Base-by-base conservation (phyloP, 1,140 invertebrate species). In the Temnothorax nylanderi region DNA sequence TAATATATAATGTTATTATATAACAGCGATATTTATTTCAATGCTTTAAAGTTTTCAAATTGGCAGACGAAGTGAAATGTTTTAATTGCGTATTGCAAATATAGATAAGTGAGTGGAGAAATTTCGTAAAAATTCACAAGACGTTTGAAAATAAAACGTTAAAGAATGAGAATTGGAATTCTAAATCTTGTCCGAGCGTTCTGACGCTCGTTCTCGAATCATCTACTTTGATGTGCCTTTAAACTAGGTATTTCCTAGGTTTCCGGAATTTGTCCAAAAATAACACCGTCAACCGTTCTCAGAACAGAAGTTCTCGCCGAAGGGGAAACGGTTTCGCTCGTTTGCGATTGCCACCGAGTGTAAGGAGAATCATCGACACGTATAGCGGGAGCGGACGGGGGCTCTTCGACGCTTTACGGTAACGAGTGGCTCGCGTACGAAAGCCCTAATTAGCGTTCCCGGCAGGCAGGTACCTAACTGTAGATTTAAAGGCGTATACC, bases 401-500 rank as follows among this genome's bases (percentile, higher is more conserved):
- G 54, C 18, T 84, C 13, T 75, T 74, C 10, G 69, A 84, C 49
- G 82, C 32, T 74, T 84, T 75, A 26, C 72, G 71, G 74, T 87
- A 89, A 89, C 82, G 85, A 86, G 78, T 56, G 87, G 80, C 87
- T 89, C 69, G 89, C 76, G 64, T 74, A 78, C 85, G 90, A 88
- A 69, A 84, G 71, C 76, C 71, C 88, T 91, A 91, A 91, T 91
- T 91, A 91, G 88, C 90, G 86, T 86, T 87, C 85, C 80, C 88
- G 82, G 75, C 90, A 91, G 88, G 88, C 88, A 86, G 87, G 64
- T 89, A 90, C 86, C 71, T 90, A 91, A 91, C 89, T 91, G 90
- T 91, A 90, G 90, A 91, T 88, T 91, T 91, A 91, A 91, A 90
- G 88, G 90, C 90, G 71, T 78, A 85, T 67, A 87, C 74, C 75